A percentile compares a stretch with the other conserved stretches of the same genome.
These are phyloP conservation scores for Rhabdomys dilectus DNA, from an alignment of 2,113 vertebrate species.

Conservation along the genomic window DNA sequence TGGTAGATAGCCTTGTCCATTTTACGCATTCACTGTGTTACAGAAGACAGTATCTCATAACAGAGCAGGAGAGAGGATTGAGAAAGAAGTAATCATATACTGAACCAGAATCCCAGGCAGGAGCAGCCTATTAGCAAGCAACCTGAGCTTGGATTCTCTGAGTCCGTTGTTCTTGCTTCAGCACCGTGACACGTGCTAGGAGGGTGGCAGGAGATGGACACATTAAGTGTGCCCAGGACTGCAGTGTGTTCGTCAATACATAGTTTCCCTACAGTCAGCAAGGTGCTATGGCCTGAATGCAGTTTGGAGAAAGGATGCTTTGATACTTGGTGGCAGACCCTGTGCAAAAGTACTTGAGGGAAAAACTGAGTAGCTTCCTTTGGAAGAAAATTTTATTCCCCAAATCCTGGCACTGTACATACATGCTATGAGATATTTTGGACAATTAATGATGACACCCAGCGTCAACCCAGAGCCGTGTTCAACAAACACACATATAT, in stretches of 20 bases:
- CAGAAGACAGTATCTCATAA: background rate
- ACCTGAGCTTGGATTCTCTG: background rate
- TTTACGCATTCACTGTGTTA: background rate
- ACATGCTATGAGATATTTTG: background rate
- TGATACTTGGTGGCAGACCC: background rate
- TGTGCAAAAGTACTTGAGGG: background rate
- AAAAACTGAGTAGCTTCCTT: background rate
- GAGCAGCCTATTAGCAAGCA: background rate
- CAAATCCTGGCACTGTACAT: background rate
- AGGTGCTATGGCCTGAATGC: background rate
- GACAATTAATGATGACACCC: accelerated
- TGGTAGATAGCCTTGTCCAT: accelerated
- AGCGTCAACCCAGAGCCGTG: background rate
- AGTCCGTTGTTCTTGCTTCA: background rate
- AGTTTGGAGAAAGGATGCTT: background rate
- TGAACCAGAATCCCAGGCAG: no score
- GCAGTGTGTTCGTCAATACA: background rate
- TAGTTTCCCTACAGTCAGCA: background rate
- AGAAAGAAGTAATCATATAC: background rate
- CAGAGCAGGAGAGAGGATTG: background rate
- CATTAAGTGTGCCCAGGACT: background rate
- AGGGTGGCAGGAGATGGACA: background rate
- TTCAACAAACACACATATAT: background rate
- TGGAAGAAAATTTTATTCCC: conserved; percentile 68
- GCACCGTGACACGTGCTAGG: accelerated